These are phyloP conservation scores for Lasioglossum oenotherae DNA, from an alignment of 2,888 invertebrate genomes.

Conservation along the genomic window DNA sequence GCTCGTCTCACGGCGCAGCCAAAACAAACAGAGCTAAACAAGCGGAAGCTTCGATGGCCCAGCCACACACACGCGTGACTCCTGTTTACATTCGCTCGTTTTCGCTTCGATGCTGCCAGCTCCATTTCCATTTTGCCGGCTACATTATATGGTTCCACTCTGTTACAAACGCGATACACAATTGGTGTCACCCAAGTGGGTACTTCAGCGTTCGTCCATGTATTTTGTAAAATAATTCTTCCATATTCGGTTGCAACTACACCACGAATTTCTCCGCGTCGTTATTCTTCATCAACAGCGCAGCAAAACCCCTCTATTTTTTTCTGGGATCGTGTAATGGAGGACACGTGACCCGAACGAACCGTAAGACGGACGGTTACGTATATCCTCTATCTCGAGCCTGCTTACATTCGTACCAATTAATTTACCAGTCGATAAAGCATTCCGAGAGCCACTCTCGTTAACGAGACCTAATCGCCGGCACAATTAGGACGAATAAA, in stretches of 20 bases:
- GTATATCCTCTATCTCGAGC: not conserved
- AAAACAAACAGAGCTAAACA: constrained; percentile 66
- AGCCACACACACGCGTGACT: constrained; percentile 39
- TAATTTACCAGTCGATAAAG: constrained; percentile 45
- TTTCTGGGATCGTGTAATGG: not conserved
- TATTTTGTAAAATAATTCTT: not conserved
- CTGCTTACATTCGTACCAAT: constrained; percentile 30
- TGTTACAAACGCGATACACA: too few relatives aligned
- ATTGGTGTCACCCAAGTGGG: not conserved
- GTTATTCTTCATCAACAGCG: not conserved
- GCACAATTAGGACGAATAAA: constrained; percentile 37
- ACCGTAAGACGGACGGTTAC: constrained; percentile 1
- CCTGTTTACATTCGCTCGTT: constrained; percentile 63
- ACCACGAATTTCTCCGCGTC: not conserved
- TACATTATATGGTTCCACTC: constrained; percentile 29
- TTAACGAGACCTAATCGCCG: constrained; percentile 41
- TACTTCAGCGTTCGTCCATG: not conserved
- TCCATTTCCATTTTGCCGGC: constrained; percentile 51
- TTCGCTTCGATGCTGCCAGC: constrained; percentile 48
- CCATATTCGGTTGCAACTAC: not conserved
- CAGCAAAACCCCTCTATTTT: not conserved
- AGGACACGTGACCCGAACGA: not conserved
- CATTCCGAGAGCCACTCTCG: constrained; percentile 24
- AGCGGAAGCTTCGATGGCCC: constrained; percentile 54
- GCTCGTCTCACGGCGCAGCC: constrained; percentile 50